Conservation (phyloP, 1,140 invertebrate species). For the Coptotermes formosanus region DNA sequence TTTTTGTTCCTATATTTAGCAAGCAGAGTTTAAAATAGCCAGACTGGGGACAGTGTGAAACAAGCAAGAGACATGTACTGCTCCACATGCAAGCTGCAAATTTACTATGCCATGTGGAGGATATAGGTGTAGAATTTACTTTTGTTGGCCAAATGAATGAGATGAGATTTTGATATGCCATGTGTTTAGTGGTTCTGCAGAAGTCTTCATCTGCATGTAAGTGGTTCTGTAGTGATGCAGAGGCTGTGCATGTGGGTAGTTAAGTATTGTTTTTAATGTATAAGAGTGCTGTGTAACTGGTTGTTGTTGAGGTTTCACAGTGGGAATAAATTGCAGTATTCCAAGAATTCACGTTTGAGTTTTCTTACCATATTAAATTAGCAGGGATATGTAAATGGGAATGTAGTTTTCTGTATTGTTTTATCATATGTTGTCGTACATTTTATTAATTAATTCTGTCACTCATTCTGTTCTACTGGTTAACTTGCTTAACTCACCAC, state of each 20-base stretch:
- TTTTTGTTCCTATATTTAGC: constrained; percentile 25
- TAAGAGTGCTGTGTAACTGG: background rate
- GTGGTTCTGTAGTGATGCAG: background rate
- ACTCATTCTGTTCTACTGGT: no score
- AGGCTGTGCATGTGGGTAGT: background rate
- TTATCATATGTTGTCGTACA: no score
- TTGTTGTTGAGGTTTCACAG: background rate
- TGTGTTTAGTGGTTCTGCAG: background rate
- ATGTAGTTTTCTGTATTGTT: no score
- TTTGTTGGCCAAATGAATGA: no score
- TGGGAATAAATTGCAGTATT: background rate
- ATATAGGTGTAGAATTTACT: background rate
- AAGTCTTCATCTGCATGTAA: background rate
- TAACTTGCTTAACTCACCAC: no score
- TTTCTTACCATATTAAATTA: no score
- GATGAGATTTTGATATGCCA: background rate
- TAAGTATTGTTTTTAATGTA: background rate
- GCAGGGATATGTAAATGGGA: no score
- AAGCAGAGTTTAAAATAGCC: constrained; percentile 25
- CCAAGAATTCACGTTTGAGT: background rate
- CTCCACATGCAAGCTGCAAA: background rate
- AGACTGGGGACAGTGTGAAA: constrained; percentile 17
- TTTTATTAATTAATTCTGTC: no score
- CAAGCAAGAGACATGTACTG: background rate
- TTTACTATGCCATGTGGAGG: background rate